These are phyloP conservation scores for Seriola rivoliana DNA, from an alignment of 2,113 vertebrate genomes.

Conservation along the genomic window DNA sequence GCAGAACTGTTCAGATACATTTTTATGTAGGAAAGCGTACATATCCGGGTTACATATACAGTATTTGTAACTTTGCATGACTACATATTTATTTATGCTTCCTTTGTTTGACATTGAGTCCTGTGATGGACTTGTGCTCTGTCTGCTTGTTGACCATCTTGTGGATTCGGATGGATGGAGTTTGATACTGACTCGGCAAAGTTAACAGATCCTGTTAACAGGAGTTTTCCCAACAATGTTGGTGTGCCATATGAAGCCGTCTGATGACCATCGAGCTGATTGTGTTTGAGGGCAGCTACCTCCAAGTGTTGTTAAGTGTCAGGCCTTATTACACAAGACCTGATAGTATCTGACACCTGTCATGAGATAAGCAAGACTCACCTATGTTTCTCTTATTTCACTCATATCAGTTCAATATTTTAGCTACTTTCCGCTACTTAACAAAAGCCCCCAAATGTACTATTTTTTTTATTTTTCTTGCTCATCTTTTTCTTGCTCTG, in stretches of 20 bases:
- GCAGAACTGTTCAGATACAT: neutral
- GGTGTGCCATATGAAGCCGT: neutral
- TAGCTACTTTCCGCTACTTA: neutral
- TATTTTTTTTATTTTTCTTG: neutral
- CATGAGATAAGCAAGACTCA: neutral
- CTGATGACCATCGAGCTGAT: conserved; percentile 4
- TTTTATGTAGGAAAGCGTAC: neutral
- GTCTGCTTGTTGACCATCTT: neutral
- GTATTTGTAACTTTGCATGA: neutral
- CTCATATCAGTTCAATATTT: neutral
- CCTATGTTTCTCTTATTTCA: neutral
- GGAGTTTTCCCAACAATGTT: neutral
- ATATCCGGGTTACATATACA: neutral
- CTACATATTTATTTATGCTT: neutral
- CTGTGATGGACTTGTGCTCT: neutral
- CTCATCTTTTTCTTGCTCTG: neutral
- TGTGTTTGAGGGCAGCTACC: neutral
- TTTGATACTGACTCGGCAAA: neutral
- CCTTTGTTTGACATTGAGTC: neutral
- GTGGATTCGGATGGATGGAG: neutral
- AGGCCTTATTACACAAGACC: conserved; percentile 3
- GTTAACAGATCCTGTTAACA: neutral
- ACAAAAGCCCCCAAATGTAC: no score
- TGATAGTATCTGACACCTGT: conserved; percentile 6
- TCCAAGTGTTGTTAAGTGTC: neutral